Evolutionary conservation across 2,113 vertebrate genomes (phyloP).

Genomic region (Perca schrenkii): DNA sequence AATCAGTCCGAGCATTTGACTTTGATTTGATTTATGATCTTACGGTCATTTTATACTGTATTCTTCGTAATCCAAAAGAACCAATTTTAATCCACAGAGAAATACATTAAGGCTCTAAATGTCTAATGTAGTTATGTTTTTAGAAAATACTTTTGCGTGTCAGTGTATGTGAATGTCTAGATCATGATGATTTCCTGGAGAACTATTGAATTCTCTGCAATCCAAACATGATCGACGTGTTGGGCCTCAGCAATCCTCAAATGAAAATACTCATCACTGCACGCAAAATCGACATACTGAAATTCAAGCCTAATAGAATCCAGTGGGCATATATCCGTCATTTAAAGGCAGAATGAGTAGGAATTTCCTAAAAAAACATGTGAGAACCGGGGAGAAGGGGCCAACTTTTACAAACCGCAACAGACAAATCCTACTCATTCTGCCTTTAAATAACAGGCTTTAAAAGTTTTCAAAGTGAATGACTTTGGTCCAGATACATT

Average conservation of each 20-base stretch:
- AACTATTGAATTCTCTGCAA: slow-evolving; percentile 49
- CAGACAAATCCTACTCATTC: too few species aligned
- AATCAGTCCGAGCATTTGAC: slow-evolving; percentile 49
- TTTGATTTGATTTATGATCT: slow-evolving; percentile 45
- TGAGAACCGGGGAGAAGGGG: too few species aligned
- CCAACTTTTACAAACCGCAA: too few species aligned
- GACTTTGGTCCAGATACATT: slow-evolving; percentile 56
- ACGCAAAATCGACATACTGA: slow-evolving; percentile 61
- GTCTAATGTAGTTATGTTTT: neutral
- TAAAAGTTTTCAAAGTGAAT: slow-evolving; percentile 43
- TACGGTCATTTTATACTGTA: neutral
- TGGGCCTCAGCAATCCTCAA: slow-evolving; percentile 51
- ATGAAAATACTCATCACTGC: slow-evolving; percentile 40
- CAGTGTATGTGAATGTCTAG: too few species aligned
- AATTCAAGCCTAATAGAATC: slow-evolving; percentile 69
- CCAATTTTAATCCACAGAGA: neutral
- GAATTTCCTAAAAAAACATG: too few species aligned
- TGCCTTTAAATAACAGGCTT: neutral
- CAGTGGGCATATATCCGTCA: slow-evolving; percentile 44
- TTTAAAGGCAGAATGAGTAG: slow-evolving; percentile 25
- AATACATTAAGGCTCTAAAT: neutral
- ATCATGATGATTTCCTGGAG: too few species aligned
- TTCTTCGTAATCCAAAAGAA: slow-evolving; percentile 14
- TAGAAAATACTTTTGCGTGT: neutral
- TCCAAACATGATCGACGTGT: slow-evolving; percentile 80